Evolutionary conservation across 2,113 vertebrate species (phyloP), one percentile per base, ranked within the genome.

Genomic region (Microcebus murinus): DNA sequence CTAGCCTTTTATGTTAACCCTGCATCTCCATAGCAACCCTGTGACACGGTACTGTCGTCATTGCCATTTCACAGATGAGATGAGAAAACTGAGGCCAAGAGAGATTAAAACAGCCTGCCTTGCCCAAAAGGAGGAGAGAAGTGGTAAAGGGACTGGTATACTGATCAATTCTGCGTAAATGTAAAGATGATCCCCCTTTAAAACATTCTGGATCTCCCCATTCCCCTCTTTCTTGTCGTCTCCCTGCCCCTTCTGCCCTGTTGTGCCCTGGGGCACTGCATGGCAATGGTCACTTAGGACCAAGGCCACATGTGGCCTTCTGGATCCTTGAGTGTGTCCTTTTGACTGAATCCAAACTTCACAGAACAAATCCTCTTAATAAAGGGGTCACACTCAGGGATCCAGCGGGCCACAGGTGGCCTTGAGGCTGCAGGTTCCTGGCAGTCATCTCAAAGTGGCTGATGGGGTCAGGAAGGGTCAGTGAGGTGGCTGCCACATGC

Each of bases 21-120:
- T 8, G 82, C 42, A 17, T 76, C 82, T 42, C 71, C 82, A 57
- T 0, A 31, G 36, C 57, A 23, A 7, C 29, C 34, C 8, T 4
- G 15, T n/a, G 52, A 48, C n/a, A 39, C 2, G 61, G 55, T 1
- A 8, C 4, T 25, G 52, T 29, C 45, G 14, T 3, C 0, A 0
- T 13, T 15, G 11, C 42, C 61, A 59, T 48, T 71, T 90, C 29
- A 63, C 50, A 79, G 67, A 50, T 31, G 36, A 79, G 59, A 65
- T 27, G 34, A 93, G 39, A 34, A 80, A 52, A 59, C 87, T 27
- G 27, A 94, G 55, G 77, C 39, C 68, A 6, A 12, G 20, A 39
- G 83, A 77, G 25, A 45, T 55, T 36, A n/a, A 48, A 48, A 63
- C 34, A 34, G 48, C 67, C 45, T 6, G 52, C 27, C 42, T 7